Base-by-base conservation (phyloP, 2,888 invertebrate species). In the Anticlea derivata region DNA sequence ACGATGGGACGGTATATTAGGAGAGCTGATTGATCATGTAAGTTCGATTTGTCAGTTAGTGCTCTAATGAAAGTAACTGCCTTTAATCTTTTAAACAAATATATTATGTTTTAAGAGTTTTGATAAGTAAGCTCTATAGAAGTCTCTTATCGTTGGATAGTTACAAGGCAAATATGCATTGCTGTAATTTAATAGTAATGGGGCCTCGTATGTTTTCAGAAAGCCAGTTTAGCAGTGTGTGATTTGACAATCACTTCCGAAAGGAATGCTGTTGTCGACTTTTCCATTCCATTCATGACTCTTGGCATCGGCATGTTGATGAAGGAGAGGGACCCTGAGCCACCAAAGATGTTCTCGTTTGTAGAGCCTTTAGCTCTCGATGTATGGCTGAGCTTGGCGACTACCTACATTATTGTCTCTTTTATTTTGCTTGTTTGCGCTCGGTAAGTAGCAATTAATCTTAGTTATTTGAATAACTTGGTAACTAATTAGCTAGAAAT, bases 281-380 rank as follows among this genome's bases (percentile, higher is more conserved):
- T 98, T 80, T 97, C 98, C 0, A 96, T 96, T 85, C 99, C 99
- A 0, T 99, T 99, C 80, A 98, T 99, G 97, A 96, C 96, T 60
- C 86, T 99, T 58, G 97, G 96, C 29, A 97, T 98, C 58, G 96
- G 97, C 66, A 96, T 98, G 79, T 79, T 98, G 57, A 96, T 94
- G 83, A 94, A 94, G 66, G 96, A 95, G 68, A 94, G 96, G 2
- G 92, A 93, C 24, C 94, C 94, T 40, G 93, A 93, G 46, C 92
- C 94, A n/a, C 96, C 97, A 7, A 93, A 96, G 71, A 91, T 96
- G 63, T 97, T 98, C 80, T 96, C 97, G 0, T 98, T 98, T 83
- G 92, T 97, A 62, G 93, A 95, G 46, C 98, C 98, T 0, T 92
- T 98, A 55, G 94, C 95, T 8, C 78, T 94, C 13, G 95, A 96